Evolutionary conservation across 1,140 invertebrate genomes (phyloP), one percentile per base, ranked within the genome.

Genomic region (Chrysoperla carnea): DNA sequence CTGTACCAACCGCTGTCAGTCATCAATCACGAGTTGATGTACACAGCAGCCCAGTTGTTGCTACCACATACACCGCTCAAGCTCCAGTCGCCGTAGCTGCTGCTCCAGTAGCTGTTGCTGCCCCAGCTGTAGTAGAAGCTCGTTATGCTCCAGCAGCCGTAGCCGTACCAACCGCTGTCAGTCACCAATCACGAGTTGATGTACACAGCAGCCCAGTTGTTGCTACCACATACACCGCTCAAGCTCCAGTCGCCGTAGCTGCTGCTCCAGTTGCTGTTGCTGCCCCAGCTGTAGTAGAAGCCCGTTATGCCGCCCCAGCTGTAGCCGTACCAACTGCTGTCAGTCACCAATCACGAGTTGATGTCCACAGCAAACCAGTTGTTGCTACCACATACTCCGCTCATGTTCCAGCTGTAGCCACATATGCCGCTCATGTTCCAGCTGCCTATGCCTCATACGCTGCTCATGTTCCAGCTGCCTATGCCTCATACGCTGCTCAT

Each of bases 171-270:
- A 33, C 31, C 6, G 58, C 60, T 41, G 55, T 60, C 14, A 57
- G 55, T 15, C 59, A 63, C 46, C 58, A 61, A 36, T 58, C 59
- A 39, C 53, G 56, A 15, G 55, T 59, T 13, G 57, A 63, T 45
- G 50, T 62, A 9, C 54, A 46, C 48, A 48, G 54, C 41, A 52
- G 52, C 46, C 57, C 58, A 17, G 38, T 56, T 6, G 46, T 55
- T 14, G 50, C 52, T 8, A 40, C 50, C n/a, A 44, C 47, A 36
- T 23, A 23, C 17, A 23, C 15, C 41, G 14, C 39, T 37, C 9
- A 14, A 36, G 23, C 11, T 37, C 47, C 55, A 9, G 31, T 33
- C 6, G 31, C 31, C 31, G 31, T 33, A 11, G 31, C 31, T 11
- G 29, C 29, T 31, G 29, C 29, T 7, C 29, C 29, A 31, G 29